Evolutionary conservation across 2,797 vertebrate species (phyloP).

Genomic region (Cephalopachus bancanus): DNA sequence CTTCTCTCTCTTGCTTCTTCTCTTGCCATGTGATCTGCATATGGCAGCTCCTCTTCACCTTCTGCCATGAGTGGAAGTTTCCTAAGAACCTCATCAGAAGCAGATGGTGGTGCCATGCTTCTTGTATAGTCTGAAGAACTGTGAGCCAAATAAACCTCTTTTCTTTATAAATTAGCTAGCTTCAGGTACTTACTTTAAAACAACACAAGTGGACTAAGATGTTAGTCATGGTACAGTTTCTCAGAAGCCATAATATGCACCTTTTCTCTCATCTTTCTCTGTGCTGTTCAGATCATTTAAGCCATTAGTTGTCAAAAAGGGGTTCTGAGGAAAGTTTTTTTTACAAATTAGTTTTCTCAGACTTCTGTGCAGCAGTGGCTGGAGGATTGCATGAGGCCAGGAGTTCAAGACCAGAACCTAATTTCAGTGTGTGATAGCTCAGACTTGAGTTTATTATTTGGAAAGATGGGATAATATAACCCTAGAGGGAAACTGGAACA

Average conservation of each 20-base stretch:
- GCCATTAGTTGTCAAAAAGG: neutral
- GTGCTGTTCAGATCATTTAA: neutral
- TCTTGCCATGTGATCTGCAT: neutral
- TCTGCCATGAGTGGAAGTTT: neutral
- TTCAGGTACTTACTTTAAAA: neutral
- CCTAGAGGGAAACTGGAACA: neutral
- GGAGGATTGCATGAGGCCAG: neutral
- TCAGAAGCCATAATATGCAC: neutral
- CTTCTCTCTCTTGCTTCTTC: neutral
- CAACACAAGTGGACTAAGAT: neutral
- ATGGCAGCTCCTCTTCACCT: neutral
- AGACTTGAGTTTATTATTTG: conserved; percentile 5
- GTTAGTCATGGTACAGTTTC: neutral
- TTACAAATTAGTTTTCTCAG: conserved; percentile 23
- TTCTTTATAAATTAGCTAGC: neutral
- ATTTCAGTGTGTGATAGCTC: conserved; percentile 21
- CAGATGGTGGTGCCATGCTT: neutral
- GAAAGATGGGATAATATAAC: neutral
- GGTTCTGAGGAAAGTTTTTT: neutral
- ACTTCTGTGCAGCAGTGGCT: neutral
- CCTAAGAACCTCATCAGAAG: neutral
- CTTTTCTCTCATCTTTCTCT: conserved; percentile 7
- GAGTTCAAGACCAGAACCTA: neutral
- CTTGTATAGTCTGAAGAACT: neutral
- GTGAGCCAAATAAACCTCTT: neutral